A percentile compares a stretch with the other conserved stretches of the same genome.
Evolutionary conservation across 2,113 vertebrate genomes (phyloP).

Genomic region (Leucoraja erinaceus): DNA sequence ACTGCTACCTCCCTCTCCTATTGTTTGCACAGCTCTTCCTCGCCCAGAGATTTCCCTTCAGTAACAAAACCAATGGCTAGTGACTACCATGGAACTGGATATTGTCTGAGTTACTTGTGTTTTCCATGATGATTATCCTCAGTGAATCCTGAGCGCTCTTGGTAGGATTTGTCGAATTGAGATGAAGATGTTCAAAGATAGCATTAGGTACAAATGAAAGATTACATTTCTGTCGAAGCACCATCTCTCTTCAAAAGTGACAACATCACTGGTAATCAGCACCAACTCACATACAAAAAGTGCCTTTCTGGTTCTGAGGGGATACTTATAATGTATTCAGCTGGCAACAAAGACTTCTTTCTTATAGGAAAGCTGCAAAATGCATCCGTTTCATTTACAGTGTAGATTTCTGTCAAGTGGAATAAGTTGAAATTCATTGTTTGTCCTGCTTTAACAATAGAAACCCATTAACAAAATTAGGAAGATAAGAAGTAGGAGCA

Average conservation of each 20-base stretch:
- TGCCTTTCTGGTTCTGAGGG: conserved; percentile 19
- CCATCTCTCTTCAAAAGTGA: background rate
- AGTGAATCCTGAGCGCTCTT: background rate
- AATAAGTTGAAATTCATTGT: conserved; percentile 4
- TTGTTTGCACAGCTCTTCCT: too few species aligned
- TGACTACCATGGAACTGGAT: background rate
- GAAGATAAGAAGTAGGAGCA: too few species aligned
- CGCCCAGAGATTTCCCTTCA: too few species aligned
- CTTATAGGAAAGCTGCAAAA: background rate
- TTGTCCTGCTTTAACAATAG: conserved; percentile 5
- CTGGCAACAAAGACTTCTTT: conserved; percentile 9
- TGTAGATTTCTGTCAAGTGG: background rate
- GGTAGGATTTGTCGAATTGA: conserved; percentile 8
- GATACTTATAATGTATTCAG: background rate
- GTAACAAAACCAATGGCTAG: background rate
- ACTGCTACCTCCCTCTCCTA: background rate
- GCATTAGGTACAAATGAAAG: background rate
- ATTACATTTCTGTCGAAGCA: background rate
- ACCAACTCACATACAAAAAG: conserved; percentile 5
- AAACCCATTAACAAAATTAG: too few species aligned
- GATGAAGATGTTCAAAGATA: background rate
- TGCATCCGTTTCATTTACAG: conserved; percentile 18
- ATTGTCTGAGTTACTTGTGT: background rate
- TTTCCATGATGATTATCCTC: conserved; percentile 1
- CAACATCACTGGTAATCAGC: conserved; percentile 19